These are phyloP conservation scores for Oncorhynchus nerka DNA, from an alignment of 2,113 vertebrate genomes.

Conservation along the genomic window DNA sequence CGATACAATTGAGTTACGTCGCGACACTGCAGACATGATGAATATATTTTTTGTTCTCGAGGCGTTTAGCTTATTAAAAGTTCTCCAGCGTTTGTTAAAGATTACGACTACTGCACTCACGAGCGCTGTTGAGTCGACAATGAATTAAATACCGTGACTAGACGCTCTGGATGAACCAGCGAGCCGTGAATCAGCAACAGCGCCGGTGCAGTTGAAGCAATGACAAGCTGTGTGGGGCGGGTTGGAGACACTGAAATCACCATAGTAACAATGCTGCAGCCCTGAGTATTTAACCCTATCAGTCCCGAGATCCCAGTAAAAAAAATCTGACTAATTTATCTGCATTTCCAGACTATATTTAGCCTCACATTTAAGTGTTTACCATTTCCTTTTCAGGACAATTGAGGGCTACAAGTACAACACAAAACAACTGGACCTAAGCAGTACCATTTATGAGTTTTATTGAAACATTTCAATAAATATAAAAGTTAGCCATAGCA, in stretches of 20 bases:
- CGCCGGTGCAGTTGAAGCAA: background rate
- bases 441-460: no score
- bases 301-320: no score
- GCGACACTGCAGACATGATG: constrained; percentile 25
- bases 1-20: constrained; percentile 30
- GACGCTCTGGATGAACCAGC: background rate
- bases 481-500: no score
- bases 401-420: no score
- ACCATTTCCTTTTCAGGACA: no score
- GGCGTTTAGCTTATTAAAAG: background rate
- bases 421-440: no score
- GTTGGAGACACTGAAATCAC: constrained; percentile 39
- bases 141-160: constrained; percentile 30
- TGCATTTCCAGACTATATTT: no score
- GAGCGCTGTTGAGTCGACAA: background rate
- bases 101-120: background rate
- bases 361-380: no score
- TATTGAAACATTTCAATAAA: no score
- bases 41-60: background rate
- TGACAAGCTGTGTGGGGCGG: background rate
- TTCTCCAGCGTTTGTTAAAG: background rate
- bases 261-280: constrained; percentile 48
- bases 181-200: constrained; percentile 24
- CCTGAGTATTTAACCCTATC: constrained; percentile 15
- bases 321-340: no score